Base-by-base conservation (phyloP, 2,113 vertebrate species). In the Solea senegalensis region DNA sequence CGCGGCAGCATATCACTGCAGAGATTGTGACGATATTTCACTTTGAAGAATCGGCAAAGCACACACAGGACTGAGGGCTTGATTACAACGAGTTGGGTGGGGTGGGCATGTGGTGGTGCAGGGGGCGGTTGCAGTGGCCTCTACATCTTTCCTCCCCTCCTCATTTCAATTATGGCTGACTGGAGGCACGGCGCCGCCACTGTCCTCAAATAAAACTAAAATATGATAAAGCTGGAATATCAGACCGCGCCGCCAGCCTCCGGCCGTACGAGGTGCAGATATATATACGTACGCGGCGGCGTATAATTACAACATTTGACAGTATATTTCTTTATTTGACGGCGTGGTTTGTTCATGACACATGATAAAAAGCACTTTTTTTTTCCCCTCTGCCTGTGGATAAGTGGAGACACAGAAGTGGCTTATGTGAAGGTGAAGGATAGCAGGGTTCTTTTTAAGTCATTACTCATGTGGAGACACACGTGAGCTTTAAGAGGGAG, bases 141-240 rank as follows among this genome's bases (percentile, higher is more conserved):
- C 85, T 80, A 83, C 86, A 81, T 90, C 86, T 86, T 21, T 88
- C 82, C 86, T 85, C 72, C 82, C 83, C 86, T 86, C 85, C 34
- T 34, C 34, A 74, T 88, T 91, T 91, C 90, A 89, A 88, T 90
- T 88, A 91, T 84, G 86, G 89, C 87, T 89, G 90, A 89, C 89
- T 89, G 85, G 87, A 90, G 89, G 90, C 90, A 59, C 54, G 58
- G 77, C 41, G 77, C 85, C 72, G 86, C 89, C 86, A 81, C 78
- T 73, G 46, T 83, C 85, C 85, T 89, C 85, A 86, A 90, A 90
- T 89, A 89, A 90, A 90, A 89, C 85, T 90, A 88, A 90, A 91
- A 91, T 89, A 88, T 90, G 86, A 90, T 88, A 88, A 88, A 86
- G 85, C 86, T 80, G 81, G 72, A 90, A 81, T 87, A 88, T 85